Evolutionary conservation across 2,113 vertebrate genomes (phyloP), one percentile per base, ranked within the genome.

Genomic region (Scartelaos histophorus): DNA sequence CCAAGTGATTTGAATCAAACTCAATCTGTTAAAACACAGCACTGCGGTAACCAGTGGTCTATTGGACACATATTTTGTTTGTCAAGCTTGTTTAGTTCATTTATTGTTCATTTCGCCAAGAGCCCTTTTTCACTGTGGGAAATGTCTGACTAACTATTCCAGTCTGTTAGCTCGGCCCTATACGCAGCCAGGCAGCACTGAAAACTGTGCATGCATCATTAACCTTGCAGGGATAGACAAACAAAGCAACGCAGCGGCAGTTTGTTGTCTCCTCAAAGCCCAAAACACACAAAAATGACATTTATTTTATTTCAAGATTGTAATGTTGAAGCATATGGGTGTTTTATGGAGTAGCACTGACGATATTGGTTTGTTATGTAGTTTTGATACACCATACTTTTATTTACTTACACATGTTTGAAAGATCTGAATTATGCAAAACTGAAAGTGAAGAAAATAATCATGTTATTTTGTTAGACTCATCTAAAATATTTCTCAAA

Each of bases 141-240:
- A 69, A 3, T 16, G 49, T 53, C 45, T 29, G 19, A 22, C 21
- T 73, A 56, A 65, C 61, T 56, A 73, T 49, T 57, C 24, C 70
- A 69, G 17, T 47, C 69, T 73, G 25, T 43, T 56, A 21, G 1
- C 19, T 70, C 19, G 67, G 3, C 43, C 24, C 74, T 24, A 24
- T n/a, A 25, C 6, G 43, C 70, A 58, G 57, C 29, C 66, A 58
- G 22, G 67, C 19, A 46, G 45, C 58, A 21, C 38, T 24, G 73
- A 21, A 34, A 68, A 51, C 35, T 29, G 70, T 61, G 57, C 69
- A 75, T 75, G 75, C 57, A 61, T 38, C 64, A 79, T 79, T 73
- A 73, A 79, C 67, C 56, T 79, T 45, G 19, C 53, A 0, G 35
- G 53, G 29, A 72, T 22, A 69, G 29, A 56, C 17, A 47, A 17